Base-by-base conservation (phyloP, 2,888 invertebrate genomes). In the Diadromus collaris region DNA sequence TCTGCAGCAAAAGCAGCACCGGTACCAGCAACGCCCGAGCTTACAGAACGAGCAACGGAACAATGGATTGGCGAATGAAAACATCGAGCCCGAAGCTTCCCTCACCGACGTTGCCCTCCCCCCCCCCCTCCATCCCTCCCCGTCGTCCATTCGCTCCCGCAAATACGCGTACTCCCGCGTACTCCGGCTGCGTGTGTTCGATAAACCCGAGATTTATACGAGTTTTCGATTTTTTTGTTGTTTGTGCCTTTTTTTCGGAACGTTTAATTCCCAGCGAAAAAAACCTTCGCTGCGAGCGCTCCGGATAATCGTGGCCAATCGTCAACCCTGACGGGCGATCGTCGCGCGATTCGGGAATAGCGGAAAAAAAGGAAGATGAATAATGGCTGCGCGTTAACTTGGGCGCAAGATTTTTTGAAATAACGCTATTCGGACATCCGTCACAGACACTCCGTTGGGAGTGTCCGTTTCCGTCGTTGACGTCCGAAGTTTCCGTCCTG, bases 41-140 rank as follows among this genome's bases (percentile, higher is more conserved):
- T 87, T 86, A 81, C 80, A 79, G 81, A 75, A 68, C 74, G 61
- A 76, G 79, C 63, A 70, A 68, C 74, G 78, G 70, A 78, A 86
- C 85, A 85, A 85, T 83, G 79, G 81, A 80, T 82, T 77, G 81
- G 74, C 83, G 83, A 85, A 85, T 85, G 84, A 85, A 87, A 86
- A 86, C 86, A 85, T 84, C 82, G 68, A 51, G 61, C 72, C 41
- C 72, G 38, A 51, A 60, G 61, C 34, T 76, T 68, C 72, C 54
- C 48, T 56, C 71, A 19, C 63, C 71, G 46, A 71, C 61, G 27
- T 68, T 60, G 46, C 44, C 60, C 46, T 19, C 60, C 69, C 41
- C 41, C 0, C 41, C 41, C 24, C 13, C 13, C 38, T 41, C 24
- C 24, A n/a, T n/a, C 24, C 46, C 13, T 13, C 16, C 41, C 41